Evolutionary conservation across 2,888 invertebrate genomes (phyloP).

Genomic region (Dynastes hyllus): DNA sequence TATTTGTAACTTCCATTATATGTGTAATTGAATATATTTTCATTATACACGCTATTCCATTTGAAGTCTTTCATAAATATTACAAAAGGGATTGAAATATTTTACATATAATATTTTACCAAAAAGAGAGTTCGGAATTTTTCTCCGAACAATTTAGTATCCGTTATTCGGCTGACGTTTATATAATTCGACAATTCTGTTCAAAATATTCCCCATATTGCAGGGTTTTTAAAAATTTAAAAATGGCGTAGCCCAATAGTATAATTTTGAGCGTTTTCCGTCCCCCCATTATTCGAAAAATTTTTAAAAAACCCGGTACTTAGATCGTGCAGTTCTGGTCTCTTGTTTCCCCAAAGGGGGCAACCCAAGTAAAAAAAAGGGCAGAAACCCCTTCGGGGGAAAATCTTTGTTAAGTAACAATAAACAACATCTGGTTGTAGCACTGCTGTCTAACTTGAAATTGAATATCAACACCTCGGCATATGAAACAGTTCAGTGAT

Average conservation of each 20-base stretch:
- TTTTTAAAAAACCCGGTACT: no score
- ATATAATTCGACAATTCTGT: not conserved
- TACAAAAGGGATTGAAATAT: not conserved
- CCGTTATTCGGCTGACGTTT: not conserved
- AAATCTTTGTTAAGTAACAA: conserved; percentile 26
- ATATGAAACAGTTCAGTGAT: not conserved
- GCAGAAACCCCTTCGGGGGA: not conserved
- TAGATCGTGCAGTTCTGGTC: conserved; percentile 16
- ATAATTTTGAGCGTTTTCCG: conserved; percentile 18
- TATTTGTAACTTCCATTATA: no score
- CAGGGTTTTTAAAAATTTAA: no score
- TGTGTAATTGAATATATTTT: no score
- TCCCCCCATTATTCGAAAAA: no score
- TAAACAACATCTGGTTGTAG: conserved; percentile 31
- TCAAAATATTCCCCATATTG: not conserved
- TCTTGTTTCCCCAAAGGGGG: conserved; percentile 14
- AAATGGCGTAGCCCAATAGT: not conserved
- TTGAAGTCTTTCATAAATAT: no score
- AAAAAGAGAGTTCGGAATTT: no score
- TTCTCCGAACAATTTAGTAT: not conserved
- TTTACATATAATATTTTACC: no score
- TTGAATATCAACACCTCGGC: conserved; percentile 27
- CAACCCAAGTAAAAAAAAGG: no score
- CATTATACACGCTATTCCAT: no score
- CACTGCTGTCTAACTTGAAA: conserved; percentile 19